These are phyloP conservation scores for Hyperoplus lanceolatus DNA, from an alignment of 2,797 vertebrate genomes.

Conservation along the genomic window DNA sequence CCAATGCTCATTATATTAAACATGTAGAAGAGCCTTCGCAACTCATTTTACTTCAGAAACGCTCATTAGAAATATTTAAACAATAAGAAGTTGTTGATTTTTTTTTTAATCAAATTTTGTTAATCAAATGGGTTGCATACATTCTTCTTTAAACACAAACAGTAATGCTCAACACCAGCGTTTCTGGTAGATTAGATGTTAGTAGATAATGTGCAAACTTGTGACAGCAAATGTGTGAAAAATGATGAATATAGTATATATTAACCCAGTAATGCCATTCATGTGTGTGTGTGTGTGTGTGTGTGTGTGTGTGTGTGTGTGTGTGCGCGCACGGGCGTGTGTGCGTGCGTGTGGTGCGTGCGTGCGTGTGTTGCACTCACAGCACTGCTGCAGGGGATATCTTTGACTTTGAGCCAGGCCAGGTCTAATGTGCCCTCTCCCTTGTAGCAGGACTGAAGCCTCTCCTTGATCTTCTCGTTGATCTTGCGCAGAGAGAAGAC, in stretches of 20 bases:
- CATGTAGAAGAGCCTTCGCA: slow-evolving; percentile 33
- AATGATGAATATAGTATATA: not conserved
- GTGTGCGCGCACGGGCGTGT: not conserved
- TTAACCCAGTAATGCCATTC: slow-evolving; percentile 1
- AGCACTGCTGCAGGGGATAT: slow-evolving; percentile 97
- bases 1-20: slow-evolving; percentile 56
- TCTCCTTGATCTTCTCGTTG: slow-evolving; percentile 96
- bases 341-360: not conserved
- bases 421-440: slow-evolving; percentile 97
- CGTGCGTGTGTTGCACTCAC: slow-evolving; percentile 85
- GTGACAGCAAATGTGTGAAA: no score
- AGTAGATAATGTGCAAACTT: slow-evolving; percentile 14
- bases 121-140: not conserved
- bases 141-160: not conserved
- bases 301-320: not conserved
- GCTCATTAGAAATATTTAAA: slow-evolving; percentile 23
- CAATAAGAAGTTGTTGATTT: slow-evolving; percentile 24
- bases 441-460: slow-evolving; percentile 97
- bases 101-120: slow-evolving; percentile 16
- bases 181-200: slow-evolving; percentile 10
- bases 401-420: slow-evolving; percentile 99
- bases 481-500: slow-evolving; percentile 96
- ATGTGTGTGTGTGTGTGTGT: not conserved
- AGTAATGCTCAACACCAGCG: not conserved
- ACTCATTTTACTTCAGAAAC: slow-evolving; percentile 19